phyloP scores from a whole-genome alignment of 2,113 vertebrate genomes.

The Marmota monax region DNA sequence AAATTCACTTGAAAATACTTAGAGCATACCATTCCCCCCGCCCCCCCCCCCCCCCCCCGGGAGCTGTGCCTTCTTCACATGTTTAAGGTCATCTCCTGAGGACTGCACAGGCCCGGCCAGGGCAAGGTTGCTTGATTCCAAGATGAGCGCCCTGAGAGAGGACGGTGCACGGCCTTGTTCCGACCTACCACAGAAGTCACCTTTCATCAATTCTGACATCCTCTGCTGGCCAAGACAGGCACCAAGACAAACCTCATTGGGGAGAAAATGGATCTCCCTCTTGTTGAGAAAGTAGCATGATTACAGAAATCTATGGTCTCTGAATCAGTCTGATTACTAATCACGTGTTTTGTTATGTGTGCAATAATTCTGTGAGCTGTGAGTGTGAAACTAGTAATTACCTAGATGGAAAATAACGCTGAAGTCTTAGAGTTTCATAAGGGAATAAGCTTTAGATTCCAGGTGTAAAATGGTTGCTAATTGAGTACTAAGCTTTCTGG shows the following conservation, averaged over 20 bases:
- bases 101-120: rapidly evolving
- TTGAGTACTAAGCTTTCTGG: not conserved
- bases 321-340: too few relatives aligned
- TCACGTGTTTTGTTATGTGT: not conserved
- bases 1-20: not conserved
- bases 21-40: too few relatives aligned
- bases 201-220: rapidly evolving
- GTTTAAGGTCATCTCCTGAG: not conserved
- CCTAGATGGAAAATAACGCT: not conserved
- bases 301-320: rapidly evolving
- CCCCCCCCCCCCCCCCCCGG: too few relatives aligned
- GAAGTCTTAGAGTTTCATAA: too few relatives aligned
- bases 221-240: rapidly evolving
- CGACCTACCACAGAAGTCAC: not conserved
- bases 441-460: not conserved
- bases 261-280: not conserved
- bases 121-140: not conserved
- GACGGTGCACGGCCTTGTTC: rapidly evolving
- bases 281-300: too few relatives aligned
- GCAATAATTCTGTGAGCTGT: too few relatives aligned
- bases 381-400: not conserved
- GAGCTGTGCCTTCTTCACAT: not conserved
- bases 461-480: not conserved
- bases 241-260: not conserved
- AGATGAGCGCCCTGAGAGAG: too few relatives aligned